A percentile compares a stretch with the other conserved stretches of the same genome.
These are phyloP conservation scores for Corythornis madagascariensis DNA, from an alignment of 2,113 vertebrate species.

Conservation along the genomic window DNA sequence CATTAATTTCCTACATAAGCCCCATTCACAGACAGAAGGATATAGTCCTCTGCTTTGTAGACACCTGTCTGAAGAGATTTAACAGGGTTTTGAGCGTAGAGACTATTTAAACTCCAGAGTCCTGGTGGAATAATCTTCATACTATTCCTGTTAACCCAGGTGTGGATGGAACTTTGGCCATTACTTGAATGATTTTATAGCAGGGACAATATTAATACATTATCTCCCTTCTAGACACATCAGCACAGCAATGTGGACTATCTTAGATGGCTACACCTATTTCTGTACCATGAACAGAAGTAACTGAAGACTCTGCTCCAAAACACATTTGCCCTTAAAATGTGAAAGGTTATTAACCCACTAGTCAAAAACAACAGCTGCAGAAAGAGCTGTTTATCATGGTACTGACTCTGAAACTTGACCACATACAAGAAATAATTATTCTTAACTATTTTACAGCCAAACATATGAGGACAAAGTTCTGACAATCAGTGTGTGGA, in stretches of 20 bases:
- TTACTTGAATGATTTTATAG: neutral
- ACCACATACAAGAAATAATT: neutral
- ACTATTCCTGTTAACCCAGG: neutral
- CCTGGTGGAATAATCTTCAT: neutral
- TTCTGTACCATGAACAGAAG: neutral
- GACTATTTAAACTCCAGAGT: neutral
- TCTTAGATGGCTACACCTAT: neutral
- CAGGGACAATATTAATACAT: neutral
- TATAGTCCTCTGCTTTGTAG: neutral
- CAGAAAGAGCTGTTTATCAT: neutral
- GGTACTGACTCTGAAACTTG: neutral
- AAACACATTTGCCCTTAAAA: neutral
- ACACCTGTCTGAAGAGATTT: neutral
- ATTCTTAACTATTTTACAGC: neutral
- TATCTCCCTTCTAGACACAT: neutral
- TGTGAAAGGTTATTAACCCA: neutral
- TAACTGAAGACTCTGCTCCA: neutral
- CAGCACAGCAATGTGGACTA: neutral
- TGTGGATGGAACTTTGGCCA: neutral
- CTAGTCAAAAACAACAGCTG: neutral
- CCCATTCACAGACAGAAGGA: neutral
- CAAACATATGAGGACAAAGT: neutral
- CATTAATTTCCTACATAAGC: neutral
- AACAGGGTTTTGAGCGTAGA: neutral
- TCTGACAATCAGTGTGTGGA: neutral